Percentiles rank a stretch among this genome's conserved stretches.
Evolutionary conservation across 2,888 invertebrate species (phyloP).

Genomic region (Ophraella communa): DNA sequence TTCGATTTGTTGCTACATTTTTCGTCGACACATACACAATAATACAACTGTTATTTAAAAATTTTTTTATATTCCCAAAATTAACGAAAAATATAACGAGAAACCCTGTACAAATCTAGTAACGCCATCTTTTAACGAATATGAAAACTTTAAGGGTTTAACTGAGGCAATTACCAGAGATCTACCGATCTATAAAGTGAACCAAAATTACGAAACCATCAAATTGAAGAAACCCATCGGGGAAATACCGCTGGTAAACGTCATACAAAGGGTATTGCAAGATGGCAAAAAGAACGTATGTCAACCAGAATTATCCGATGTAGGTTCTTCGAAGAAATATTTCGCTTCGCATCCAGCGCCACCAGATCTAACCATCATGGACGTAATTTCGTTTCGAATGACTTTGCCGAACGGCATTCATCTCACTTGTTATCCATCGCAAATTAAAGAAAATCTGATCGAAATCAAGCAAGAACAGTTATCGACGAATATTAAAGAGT

Average conservation of each 20-base stretch:
- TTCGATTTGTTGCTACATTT: too few species aligned
- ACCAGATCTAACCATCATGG: background rate
- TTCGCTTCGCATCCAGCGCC: background rate
- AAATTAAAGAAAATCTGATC: conserved; percentile 25
- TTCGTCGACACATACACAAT: too few species aligned
- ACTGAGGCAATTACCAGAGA: conserved; percentile 21
- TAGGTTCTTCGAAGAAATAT: conserved; percentile 22
- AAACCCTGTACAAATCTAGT: too few species aligned
- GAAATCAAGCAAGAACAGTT: conserved; percentile 47
- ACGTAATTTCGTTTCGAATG: conserved; percentile 40
- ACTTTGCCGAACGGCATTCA: conserved; percentile 47
- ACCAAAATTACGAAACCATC: conserved; percentile 34
- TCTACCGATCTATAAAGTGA: conserved; percentile 42
- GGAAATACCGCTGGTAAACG: conserved; percentile 34
- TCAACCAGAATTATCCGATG: background rate
- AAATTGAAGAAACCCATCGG: conserved; percentile 20
- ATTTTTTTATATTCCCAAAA: too few species aligned
- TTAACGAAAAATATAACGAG: too few species aligned
- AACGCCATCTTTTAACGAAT: too few species aligned
- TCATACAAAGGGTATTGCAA: conserved; percentile 28
- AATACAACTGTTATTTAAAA: too few species aligned
- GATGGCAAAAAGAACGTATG: conserved; percentile 3
- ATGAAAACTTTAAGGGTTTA: conserved; percentile 27
- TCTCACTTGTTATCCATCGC: conserved; percentile 39
- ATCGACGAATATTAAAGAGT: conserved; percentile 17